A percentile compares a stretch with the other conserved stretches of the same genome.
These are phyloP conservation scores for Chionomys nivalis DNA, from an alignment of 2,113 vertebrate species.

Conservation along the genomic window DNA sequence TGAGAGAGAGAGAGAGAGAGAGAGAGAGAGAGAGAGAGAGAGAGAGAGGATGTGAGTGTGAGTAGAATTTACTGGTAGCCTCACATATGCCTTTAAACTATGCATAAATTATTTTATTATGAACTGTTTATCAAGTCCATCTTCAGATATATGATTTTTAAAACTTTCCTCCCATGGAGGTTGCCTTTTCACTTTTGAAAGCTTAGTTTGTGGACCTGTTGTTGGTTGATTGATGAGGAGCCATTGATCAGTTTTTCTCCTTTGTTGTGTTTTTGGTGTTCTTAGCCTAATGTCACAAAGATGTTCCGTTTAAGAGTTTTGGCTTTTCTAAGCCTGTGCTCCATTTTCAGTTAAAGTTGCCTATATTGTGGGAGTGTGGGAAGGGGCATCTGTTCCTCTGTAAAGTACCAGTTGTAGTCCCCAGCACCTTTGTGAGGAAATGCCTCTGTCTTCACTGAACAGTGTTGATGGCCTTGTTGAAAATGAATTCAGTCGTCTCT, in stretches of 20 bases:
- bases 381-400: too few species aligned
- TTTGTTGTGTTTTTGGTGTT: background rate
- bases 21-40: too few species aligned
- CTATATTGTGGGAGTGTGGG: background rate
- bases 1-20: too few species aligned
- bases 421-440: background rate
- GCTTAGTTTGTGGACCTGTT: background rate
- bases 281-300: background rate
- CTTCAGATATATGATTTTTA: background rate
- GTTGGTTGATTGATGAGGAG: background rate
- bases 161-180: background rate
- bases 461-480: background rate
- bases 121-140: background rate
- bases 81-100: background rate
- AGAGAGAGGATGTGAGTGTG: too few species aligned
- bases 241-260: background rate
- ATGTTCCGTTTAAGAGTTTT: background rate
- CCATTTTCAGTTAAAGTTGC: background rate
- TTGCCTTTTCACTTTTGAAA: background rate
- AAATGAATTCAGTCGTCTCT: background rate
- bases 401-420: background rate
- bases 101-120: background rate
- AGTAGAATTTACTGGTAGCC: background rate
- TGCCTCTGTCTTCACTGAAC: background rate
- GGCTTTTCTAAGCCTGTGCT: background rate